Conservation (phyloP, 2,113 vertebrate genomes). For the Phycodurus eques region DNA sequence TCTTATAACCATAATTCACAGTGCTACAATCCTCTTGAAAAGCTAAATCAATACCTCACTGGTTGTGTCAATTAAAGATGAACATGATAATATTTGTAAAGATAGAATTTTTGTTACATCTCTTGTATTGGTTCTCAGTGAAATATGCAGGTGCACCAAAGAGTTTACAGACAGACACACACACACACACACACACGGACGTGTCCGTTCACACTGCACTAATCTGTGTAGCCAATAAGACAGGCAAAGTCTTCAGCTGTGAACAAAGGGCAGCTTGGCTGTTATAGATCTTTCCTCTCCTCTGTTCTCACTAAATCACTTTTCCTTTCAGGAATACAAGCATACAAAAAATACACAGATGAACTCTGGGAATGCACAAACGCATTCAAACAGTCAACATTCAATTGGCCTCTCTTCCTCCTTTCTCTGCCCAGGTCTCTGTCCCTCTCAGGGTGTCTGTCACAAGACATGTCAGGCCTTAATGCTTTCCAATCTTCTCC, state of each 20-base stretch:
- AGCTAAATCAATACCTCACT: no score
- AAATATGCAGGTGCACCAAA: not conserved
- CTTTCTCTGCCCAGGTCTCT: conserved; percentile 24
- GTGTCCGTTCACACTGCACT: conserved; percentile 34
- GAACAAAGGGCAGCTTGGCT: conserved; percentile 58
- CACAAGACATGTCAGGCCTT: conserved; percentile 66
- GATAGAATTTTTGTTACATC: not conserved
- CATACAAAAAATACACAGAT: conserved; percentile 10
- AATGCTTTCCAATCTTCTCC: conserved; percentile 71
- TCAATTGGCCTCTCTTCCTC: conserved; percentile 57
- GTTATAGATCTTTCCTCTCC: conserved; percentile 46
- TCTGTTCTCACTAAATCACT: conserved; percentile 59
- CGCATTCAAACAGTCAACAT: conserved; percentile 43
- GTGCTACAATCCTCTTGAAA: no score
- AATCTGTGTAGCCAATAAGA: conserved; percentile 59
- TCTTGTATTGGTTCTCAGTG: not conserved
- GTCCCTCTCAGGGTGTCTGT: conserved; percentile 58
- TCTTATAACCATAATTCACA: no score
- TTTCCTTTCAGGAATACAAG: conserved; percentile 37
- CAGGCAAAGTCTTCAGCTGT: conserved; percentile 38
- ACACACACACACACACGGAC: conserved; percentile 9
- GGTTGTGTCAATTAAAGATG: not conserved
- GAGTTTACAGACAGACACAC: conserved; percentile 8
- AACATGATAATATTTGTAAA: not conserved
- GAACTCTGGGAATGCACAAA: conserved; percentile 10